Base-by-base conservation (phyloP, 2,113 vertebrate genomes). In the Pelobates fuscus region DNA sequence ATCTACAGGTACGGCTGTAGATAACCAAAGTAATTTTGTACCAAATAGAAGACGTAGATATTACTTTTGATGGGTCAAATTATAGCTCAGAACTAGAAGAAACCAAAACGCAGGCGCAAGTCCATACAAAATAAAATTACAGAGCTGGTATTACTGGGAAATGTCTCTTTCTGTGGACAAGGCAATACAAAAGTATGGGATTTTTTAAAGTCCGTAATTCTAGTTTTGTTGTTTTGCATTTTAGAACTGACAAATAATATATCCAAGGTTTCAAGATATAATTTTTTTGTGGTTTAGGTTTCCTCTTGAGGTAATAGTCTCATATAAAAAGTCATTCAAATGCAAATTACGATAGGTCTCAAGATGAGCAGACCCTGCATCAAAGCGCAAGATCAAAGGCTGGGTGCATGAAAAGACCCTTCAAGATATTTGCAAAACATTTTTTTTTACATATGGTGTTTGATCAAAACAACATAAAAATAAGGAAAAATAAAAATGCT, bases 371-470 rank as follows among this genome's bases (percentile, higher is more conserved):
- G 55, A 64, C 32, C 44, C 17, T 68, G 65, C 73, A 77, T 77
- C 73, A 77, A 77, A 77, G 73, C 60, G 55, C 30, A 23, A 77
- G 73, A 77, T 77, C 73, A 77, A 77, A 77, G 73, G 64, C 65
- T 49, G 73, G 41, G 41, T 61, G 41, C 43, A 59, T 68, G 29
- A 61, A 59, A 63, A 68, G 59, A 29, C 64, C 73, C 73, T 77
- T 68, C 58, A 55, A 77, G 73, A 77, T 77, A 77, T 77, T 68
- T 77, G 65, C 73, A 77, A 77, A 77, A 77, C 55, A 77, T 77
- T 77, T 77, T 77, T 77, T 75, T 77, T 67, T 77, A 77, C 73
- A 77, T 77, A 77, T 60, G 65, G 65, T 68, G 59, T 77, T 77
- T 77, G 64, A 77, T 77, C 73, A 77, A 77, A 77, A 77, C 64